phyloP scores from a whole-genome alignment of 2,888 invertebrate species.

The Machimus atricapillus region DNA sequence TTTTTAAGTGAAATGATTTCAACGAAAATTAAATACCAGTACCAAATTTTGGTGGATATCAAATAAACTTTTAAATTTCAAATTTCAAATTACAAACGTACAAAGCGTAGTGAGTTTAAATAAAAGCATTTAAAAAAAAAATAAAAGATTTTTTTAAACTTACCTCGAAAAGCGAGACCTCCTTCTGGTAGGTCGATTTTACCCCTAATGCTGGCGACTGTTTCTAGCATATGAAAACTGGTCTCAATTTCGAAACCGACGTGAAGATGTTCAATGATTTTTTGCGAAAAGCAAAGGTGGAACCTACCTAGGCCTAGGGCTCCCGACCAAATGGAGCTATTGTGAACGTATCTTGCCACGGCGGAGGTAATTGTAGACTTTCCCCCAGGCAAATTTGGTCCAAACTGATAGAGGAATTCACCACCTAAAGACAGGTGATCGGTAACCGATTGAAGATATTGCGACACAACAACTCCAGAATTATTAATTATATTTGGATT shows the following conservation, averaged over 20 bases:
- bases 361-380: constrained; percentile 87
- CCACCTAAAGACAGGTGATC: constrained; percentile 85
- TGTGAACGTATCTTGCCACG: constrained; percentile 72
- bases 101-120: too few species aligned
- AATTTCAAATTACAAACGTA: too few species aligned
- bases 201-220: constrained; percentile 90
- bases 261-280: constrained; percentile 87
- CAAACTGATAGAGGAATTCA: constrained; percentile 94
- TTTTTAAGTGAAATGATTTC: too few species aligned
- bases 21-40: too few species aligned
- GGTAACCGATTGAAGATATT: constrained; percentile 88
- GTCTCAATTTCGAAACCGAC: constrained; percentile 96
- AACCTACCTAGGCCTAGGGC: constrained; percentile 80
- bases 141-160: too few species aligned
- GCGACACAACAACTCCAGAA: constrained; percentile 84
- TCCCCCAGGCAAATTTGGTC: constrained; percentile 85
- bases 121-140: too few species aligned
- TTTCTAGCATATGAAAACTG: constrained; percentile 88
- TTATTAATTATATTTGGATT: constrained; percentile 90
- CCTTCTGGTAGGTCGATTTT: constrained; percentile 95
- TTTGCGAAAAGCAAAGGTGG: constrained; percentile 93
- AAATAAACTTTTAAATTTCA: too few species aligned
- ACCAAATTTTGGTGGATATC: too few species aligned
- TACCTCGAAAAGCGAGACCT: constrained; percentile 92
- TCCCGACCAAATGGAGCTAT: constrained; percentile 72